Evolutionary conservation across 2,888 invertebrate genomes (phyloP).

Genomic region (Conomelus anceps): DNA sequence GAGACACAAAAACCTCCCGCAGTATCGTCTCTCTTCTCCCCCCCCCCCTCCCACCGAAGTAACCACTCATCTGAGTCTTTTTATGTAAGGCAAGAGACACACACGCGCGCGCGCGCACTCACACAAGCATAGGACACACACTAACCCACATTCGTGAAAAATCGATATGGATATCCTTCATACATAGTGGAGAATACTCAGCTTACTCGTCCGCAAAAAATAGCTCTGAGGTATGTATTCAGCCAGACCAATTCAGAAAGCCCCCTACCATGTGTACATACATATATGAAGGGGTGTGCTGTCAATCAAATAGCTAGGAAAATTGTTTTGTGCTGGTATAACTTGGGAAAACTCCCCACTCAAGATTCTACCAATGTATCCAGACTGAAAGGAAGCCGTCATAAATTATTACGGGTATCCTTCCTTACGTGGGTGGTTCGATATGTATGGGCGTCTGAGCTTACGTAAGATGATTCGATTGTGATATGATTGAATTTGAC

Average conservation of each 20-base stretch:
- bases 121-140: neutral
- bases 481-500: neutral
- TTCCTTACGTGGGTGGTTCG: neutral
- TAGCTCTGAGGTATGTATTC: neutral
- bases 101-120: neutral
- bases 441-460: neutral
- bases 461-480: neutral
- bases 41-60: no score
- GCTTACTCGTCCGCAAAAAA: neutral
- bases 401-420: neutral
- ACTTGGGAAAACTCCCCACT: neutral
- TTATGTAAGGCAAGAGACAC: neutral
- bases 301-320: neutral
- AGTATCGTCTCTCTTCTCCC: neutral
- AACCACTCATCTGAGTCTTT: no score
- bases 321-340: neutral
- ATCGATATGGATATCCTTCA: neutral
- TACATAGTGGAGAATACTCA: neutral
- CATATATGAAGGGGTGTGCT: neutral
- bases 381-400: neutral
- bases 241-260: neutral
- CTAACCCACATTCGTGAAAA: neutral
- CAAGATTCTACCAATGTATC: neutral
- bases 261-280: neutral
- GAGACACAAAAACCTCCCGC: neutral